A percentile compares a stretch with the other conserved stretches of the same genome.
phyloP scores from a whole-genome alignment of 2,113 vertebrate species.

The Crocuta crocuta region DNA sequence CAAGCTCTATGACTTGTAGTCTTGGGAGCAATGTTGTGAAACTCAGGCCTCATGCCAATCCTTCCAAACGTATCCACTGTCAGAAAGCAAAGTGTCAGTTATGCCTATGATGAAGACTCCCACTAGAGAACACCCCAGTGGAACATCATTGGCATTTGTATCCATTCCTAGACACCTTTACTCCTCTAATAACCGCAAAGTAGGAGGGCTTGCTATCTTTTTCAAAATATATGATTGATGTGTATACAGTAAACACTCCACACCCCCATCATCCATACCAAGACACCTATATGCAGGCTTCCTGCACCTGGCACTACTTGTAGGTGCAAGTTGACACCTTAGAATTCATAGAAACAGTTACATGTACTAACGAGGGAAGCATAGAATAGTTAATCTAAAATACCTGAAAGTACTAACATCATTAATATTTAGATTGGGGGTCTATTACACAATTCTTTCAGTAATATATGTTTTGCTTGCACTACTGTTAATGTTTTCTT shows the following conservation, averaged over 20 bases:
- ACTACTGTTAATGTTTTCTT: not conserved
- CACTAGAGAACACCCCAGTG: not conserved
- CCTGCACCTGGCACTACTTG: not conserved
- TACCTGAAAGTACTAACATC: not conserved
- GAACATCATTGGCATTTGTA: not conserved
- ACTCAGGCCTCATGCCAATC: not conserved
- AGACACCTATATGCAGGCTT: not conserved
- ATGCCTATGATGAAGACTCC: not conserved
- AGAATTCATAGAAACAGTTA: not conserved
- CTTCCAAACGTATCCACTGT: not conserved
- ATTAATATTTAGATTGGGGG: not conserved
- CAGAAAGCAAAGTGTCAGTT: constrained; percentile 1
- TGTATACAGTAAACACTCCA: not conserved
- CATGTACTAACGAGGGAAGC: not conserved
- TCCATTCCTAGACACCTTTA: not conserved
- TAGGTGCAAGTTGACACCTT: not conserved
- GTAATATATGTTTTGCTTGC: not conserved
- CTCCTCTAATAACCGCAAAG: not conserved
- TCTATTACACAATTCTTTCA: not conserved
- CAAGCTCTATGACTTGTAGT: fast-evolving
- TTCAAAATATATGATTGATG: not conserved
- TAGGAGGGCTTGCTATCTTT: not conserved
- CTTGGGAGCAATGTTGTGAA: not conserved
- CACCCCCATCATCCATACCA: not conserved
- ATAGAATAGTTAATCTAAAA: not conserved